phyloP scores from a whole-genome alignment of 2,113 vertebrate genomes.

The Pithys albifrons region DNA sequence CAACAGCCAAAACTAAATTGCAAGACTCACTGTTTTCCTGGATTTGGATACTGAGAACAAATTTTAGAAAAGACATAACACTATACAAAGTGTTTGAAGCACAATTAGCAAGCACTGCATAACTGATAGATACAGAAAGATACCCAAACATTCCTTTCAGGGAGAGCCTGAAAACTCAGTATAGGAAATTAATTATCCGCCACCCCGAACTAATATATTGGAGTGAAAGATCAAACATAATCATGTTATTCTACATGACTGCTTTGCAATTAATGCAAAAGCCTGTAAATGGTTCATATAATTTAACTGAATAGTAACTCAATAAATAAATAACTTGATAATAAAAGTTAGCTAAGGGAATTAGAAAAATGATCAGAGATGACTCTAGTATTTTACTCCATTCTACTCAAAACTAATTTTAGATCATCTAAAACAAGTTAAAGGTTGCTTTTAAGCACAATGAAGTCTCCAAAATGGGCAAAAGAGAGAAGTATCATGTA shows the following conservation, averaged over 20 bases:
- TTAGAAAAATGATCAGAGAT: background rate
- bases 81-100: background rate
- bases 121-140: background rate
- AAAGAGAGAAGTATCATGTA: background rate
- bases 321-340: background rate
- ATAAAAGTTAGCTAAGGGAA: background rate
- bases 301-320: background rate
- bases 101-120: background rate
- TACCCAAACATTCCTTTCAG: background rate
- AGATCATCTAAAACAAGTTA: background rate
- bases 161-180: background rate
- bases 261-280: background rate
- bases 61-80: background rate
- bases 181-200: background rate
- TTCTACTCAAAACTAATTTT: background rate
- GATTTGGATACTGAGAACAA: background rate
- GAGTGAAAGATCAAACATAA: background rate
- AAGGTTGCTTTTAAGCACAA: background rate
- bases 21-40: background rate
- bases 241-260: background rate
- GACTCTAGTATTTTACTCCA: background rate
- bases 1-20: background rate
- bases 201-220: background rate
- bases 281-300: fast-evolving
- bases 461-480: background rate